A percentile compares a stretch with the other conserved stretches of the same genome.
These are phyloP conservation scores for Muraenolepis orangiensis DNA, from an alignment of 2,797 vertebrate species.

Conservation along the genomic window DNA sequence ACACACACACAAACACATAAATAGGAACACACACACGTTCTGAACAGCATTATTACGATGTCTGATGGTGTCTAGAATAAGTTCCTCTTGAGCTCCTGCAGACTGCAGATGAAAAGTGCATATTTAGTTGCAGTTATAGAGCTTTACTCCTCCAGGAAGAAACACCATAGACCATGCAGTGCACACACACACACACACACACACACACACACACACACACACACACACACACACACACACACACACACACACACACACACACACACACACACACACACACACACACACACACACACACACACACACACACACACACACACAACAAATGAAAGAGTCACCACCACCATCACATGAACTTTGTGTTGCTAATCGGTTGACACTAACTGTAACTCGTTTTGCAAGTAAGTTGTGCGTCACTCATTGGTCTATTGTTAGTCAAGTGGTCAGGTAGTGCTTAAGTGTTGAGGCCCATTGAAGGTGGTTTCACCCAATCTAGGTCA, in stretches of 20 bases:
- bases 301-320: neutral
- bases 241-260: neutral
- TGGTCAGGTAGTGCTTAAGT: no score
- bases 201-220: neutral
- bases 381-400: no score
- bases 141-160: slow-evolving; percentile 46
- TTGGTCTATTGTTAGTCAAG: no score
- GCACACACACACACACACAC: slow-evolving; percentile 23
- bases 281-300: neutral
- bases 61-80: slow-evolving; percentile 19
- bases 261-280: neutral
- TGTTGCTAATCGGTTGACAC: no score
- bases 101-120: slow-evolving; percentile 11
- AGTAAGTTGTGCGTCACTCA: no score
- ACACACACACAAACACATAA: no score
- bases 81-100: neutral
- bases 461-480: no score
- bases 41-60: neutral
- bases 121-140: neutral
- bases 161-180: slow-evolving; percentile 44
- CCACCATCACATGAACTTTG: no score
- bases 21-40: slow-evolving; percentile 8
- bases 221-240: neutral
- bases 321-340: neutral
- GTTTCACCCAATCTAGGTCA: no score